Conservation (phyloP, 2,113 vertebrate genomes). For the Calonectris borealis region DNA sequence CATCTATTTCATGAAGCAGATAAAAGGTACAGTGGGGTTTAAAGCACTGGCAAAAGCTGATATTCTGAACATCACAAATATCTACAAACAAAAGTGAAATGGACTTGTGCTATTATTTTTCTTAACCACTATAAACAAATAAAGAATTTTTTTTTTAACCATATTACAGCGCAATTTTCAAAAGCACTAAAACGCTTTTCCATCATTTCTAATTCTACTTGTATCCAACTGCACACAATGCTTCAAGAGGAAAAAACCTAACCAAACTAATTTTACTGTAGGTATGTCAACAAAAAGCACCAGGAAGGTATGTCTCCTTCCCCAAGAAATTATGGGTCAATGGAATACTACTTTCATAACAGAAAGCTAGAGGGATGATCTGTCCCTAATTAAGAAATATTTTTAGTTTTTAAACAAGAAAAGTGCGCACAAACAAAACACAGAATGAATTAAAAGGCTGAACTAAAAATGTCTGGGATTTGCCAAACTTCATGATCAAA, state of each 20-base stretch:
- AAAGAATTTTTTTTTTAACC: not conserved
- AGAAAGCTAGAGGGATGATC: not conserved
- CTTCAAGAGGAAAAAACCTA: not conserved
- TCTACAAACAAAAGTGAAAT: not conserved
- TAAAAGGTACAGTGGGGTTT: not conserved
- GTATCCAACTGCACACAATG: not conserved
- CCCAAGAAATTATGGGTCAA: not conserved
- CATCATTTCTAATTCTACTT: not conserved
- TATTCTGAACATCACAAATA: not conserved
- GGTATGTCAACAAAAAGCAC: not conserved
- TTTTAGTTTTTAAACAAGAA: not conserved
- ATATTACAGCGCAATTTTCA: not conserved
- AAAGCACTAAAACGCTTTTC: not conserved
- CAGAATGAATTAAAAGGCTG: not conserved
- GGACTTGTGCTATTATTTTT: not conserved
- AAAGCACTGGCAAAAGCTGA: not conserved
- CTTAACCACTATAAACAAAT: not conserved
- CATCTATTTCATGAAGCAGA: not conserved
- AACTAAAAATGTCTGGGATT: not conserved
- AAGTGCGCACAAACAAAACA: not conserved
- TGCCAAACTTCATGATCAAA: slow-evolving; percentile 1
- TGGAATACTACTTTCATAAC: not conserved
- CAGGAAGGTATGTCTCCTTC: not conserved
- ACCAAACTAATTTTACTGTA: not conserved
- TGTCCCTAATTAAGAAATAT: not conserved